Evolutionary conservation across 2,113 vertebrate species (phyloP), one percentile per base, ranked within the genome.

Genomic region (Corythornis madagascariensis): DNA sequence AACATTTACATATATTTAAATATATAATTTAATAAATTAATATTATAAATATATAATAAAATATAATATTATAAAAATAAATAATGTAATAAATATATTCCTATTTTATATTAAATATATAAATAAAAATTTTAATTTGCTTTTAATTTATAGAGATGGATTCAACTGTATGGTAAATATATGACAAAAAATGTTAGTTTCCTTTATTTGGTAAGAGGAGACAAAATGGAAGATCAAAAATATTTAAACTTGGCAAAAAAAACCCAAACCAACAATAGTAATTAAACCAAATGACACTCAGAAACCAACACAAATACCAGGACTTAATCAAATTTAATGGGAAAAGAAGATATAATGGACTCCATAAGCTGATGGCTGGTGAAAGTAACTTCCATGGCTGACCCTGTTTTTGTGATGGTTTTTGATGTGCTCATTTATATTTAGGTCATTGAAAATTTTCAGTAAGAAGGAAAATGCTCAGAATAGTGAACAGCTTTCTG

Each of bases 221-320:
- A 75, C 55, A 29, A 89, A 90, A 78, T 5, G 4, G 10, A 18
- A 48, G 59, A 76, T 85, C n/a, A 81, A 86, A 94, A 91, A 73
- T 72, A 52, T 7, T 88, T 47, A 56, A 56, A 75, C 43, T 69
- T 74, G 31, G 76, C 4, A 8, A 45, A 71, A 52, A 43, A 45
- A 52, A 48, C 48, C 38, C 38, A 38, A 38, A 38, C 10, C 38
- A 7, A 2, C 25, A 67, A 4, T 67, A 60, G 20, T 75, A 77
- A 82, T 89, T 90, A 84, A 84, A 96, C 86, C 24, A 64, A 31
- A 56, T 90, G 65, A 60, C 48, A 83, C n/a, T 16, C 53, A 93
- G 66, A 90, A 90, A 92, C 31, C 16, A 71, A 24, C 22, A 86
- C 67, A 94, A 67, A 71, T 67, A 20, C 20, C 9, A 57, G 16